Evolutionary conservation across 2,113 vertebrate genomes (phyloP), one percentile per base, ranked within the genome.

Genomic region (Scomber scombrus): DNA sequence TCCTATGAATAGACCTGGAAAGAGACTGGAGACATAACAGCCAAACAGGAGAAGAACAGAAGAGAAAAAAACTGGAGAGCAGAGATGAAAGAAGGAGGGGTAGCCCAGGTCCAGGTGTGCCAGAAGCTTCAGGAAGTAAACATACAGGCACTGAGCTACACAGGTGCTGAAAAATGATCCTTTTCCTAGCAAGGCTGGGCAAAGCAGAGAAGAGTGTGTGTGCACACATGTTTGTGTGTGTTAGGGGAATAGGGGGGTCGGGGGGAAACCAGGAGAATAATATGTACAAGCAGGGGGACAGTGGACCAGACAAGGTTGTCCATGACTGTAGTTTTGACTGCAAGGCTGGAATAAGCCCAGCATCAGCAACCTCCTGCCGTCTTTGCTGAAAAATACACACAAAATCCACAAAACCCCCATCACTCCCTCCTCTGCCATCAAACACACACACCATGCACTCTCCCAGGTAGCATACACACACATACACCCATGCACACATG

Each of bases 151-250:
- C 60, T 49, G 71, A 87, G 87, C 88, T 74, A 58, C 85, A 85
- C 91, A 91, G 93, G 91, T 91, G 90, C 86, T 91, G 90, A 91
- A 90, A 92, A 91, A 91, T 83, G 64, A 93, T 84, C 88, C 82
- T 79, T 78, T 72, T 77, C 62, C 61, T 29, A 15, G 79, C 14
- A 63, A 83, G 86, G 82, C 78, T 76, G 58, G 26, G 84, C 43
- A 58, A 82, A 71, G 69, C 18, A 57, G 16, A 74, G 63, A 72
- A n/a, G 50, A 19, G 21, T 70, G 82, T 56, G 66, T 55, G 72
- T 14, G 29, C 13, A 45, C 26, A 54, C 51, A 43, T 71, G 58
- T 60, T 51, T 66, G 49, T 5, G 18, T 61, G 50, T 19, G 12
- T 71, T 31, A 49, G 8, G 26, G 50, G 29, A 52, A 52, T 3